phyloP scores from a whole-genome alignment of 30 jellyfish, hydroid and myxozoan genomes.

The Nemopilema nomurai region DNA sequence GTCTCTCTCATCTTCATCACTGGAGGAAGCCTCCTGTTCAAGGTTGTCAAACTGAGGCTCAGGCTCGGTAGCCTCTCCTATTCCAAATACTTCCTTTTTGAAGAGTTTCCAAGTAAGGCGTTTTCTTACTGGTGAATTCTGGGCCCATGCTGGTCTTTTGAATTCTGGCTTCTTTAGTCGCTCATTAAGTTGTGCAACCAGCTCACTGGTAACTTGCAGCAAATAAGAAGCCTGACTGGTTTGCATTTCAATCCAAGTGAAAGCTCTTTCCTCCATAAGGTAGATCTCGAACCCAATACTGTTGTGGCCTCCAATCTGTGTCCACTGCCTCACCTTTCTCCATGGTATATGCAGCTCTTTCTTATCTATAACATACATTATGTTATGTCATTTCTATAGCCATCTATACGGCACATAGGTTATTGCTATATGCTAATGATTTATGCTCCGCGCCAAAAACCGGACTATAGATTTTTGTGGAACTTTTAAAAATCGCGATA shows the following conservation, averaged over 20 bases:
- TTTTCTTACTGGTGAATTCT: constrained; percentile 27
- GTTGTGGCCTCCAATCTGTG: constrained; percentile 69
- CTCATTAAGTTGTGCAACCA: constrained; percentile 58
- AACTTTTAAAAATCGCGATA: too few relatives aligned
- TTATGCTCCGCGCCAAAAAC: too few relatives aligned
- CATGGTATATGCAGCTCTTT: constrained; percentile 86
- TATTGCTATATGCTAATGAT: too few relatives aligned
- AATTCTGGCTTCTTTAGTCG: constrained; percentile 54
- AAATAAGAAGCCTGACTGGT: constrained; percentile 77
- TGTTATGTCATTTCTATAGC: too few relatives aligned
- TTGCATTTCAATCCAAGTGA: constrained; percentile 86
- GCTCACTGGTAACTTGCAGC: constrained; percentile 79
- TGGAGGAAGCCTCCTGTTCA: constrained; percentile 32
- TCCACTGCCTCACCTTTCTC: constrained; percentile 95
- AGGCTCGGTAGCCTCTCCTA: constrained; percentile 33
- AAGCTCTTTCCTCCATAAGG: constrained; percentile 75
- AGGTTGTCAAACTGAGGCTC: constrained; percentile 53
- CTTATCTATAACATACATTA: constrained; percentile 51
- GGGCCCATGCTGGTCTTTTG: constrained; percentile 66
- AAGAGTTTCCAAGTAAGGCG: constrained; percentile 74
- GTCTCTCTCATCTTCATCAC: constrained; percentile 41
- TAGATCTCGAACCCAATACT: constrained; percentile 68
- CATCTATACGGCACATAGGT: too few relatives aligned
- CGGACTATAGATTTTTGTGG: too few relatives aligned
- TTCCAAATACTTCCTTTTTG: constrained; percentile 80